These are phyloP conservation scores for Nymphalis io DNA, from an alignment of 1,140 invertebrate genomes.

Conservation along the genomic window DNA sequence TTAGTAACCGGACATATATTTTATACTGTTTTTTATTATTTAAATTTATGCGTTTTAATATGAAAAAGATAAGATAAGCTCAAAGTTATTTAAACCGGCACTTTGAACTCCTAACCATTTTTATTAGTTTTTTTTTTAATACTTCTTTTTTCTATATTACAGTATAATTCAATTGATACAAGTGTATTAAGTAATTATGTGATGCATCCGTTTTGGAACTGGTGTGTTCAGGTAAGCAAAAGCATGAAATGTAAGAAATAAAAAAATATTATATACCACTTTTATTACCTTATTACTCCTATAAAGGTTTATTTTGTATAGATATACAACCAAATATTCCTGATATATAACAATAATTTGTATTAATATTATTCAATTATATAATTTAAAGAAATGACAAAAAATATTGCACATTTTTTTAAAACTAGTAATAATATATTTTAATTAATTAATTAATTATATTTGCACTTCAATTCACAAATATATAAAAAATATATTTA, in stretches of 20 bases:
- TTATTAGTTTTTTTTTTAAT: slow-evolving; percentile 37
- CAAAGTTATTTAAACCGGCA: background rate
- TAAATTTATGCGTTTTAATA: background rate
- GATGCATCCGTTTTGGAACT: slow-evolving; percentile 99
- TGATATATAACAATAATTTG: too few species aligned
- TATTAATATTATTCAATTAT: background rate
- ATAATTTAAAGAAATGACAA: background rate
- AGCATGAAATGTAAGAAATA: background rate
- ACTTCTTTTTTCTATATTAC: slow-evolving; percentile 78
- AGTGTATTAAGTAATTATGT: slow-evolving; percentile 96
- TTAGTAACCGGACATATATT: background rate
- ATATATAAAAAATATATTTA: too few species aligned
- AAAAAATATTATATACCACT: background rate
- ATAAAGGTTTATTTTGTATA: too few species aligned
- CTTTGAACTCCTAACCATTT: background rate
- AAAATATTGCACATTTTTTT: background rate
- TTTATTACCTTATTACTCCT: too few species aligned
- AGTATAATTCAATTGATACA: slow-evolving; percentile 97
- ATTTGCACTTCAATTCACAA: background rate
- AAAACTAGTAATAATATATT: background rate
- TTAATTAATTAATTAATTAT: background rate
- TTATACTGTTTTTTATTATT: background rate
- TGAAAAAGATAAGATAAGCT: background rate
- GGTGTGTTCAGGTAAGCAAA: slow-evolving; percentile 91
- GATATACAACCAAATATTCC: too few species aligned